phyloP scores from a whole-genome alignment of 2,113 vertebrate genomes.

The Phaethornis superciliosus region DNA sequence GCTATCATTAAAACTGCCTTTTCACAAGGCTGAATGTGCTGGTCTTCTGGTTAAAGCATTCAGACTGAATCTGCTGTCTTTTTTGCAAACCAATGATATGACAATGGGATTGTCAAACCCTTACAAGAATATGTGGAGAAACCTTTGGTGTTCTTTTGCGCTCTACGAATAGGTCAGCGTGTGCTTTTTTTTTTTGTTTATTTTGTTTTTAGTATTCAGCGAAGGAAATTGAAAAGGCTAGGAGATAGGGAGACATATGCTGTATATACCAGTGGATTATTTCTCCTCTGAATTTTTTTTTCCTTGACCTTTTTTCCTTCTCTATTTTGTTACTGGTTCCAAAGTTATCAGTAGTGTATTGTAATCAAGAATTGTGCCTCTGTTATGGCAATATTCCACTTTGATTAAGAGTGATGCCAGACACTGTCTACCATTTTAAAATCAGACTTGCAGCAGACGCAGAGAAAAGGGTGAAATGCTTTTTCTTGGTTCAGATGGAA shows the following conservation, averaged over 20 bases:
- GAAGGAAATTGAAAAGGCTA: neutral
- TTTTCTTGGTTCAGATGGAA: neutral
- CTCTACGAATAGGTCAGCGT: neutral
- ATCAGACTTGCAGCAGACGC: conserved; percentile 1
- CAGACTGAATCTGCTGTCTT: neutral
- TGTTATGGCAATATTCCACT: neutral
- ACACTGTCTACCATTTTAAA: conserved; percentile 9
- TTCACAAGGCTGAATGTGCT: neutral
- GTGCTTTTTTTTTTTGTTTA: neutral
- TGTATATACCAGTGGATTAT: neutral
- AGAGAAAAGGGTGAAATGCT: neutral
- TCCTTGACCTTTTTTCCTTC: neutral
- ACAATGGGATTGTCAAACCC: neutral
- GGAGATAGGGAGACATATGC: neutral
- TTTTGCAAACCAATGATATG: neutral
- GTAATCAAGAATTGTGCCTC: neutral
- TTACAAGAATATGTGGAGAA: neutral
- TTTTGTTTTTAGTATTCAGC: neutral
- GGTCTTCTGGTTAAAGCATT: neutral
- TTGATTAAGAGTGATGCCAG: conserved; percentile 47
- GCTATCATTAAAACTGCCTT: neutral
- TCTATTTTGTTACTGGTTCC: conserved; percentile 4
- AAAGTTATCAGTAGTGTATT: neutral
- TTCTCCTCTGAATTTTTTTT: neutral
- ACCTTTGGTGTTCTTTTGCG: neutral